Evolutionary conservation across 2,113 vertebrate genomes (phyloP).

Genomic region (Zosterops hypoxanthus): DNA sequence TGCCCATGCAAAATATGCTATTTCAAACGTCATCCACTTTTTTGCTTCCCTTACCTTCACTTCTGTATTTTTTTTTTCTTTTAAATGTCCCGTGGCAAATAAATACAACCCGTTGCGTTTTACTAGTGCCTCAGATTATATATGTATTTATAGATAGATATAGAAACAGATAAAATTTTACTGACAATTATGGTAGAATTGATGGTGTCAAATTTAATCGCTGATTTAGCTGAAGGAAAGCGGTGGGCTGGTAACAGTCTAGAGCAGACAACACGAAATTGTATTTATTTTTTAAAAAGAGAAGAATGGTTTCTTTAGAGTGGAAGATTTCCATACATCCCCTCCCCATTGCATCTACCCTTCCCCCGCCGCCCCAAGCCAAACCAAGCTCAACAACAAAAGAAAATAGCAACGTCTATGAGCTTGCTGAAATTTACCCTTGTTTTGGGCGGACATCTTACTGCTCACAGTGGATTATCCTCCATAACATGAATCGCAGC

Average conservation of each 20-base stretch:
- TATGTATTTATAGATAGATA: not conserved
- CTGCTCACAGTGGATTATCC: not conserved
- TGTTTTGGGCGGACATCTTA: conserved; percentile 25
- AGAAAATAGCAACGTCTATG: conserved; percentile 5
- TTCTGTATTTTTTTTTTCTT: not conserved
- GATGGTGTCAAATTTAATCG: not conserved
- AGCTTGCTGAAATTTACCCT: conserved; percentile 9
- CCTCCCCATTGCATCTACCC: not conserved
- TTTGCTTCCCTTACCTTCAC: not conserved
- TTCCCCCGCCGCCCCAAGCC: conserved; percentile 34
- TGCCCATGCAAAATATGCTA: not conserved
- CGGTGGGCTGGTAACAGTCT: not conserved
- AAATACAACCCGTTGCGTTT: not conserved
- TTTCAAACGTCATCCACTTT: not conserved
- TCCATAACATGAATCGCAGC: not conserved
- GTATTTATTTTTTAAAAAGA: not conserved
- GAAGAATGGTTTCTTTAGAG: not conserved
- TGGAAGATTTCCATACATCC: not conserved
- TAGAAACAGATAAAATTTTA: not conserved
- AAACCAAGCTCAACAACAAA: conserved; percentile 31
- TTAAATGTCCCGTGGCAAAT: not conserved
- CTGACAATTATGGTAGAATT: conserved; percentile 6
- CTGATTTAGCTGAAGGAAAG: not conserved
- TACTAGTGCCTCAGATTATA: not conserved
- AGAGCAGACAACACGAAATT: not conserved